phyloP scores from a whole-genome alignment of 2,113 vertebrate genomes.

The Manacus vitellinus region DNA sequence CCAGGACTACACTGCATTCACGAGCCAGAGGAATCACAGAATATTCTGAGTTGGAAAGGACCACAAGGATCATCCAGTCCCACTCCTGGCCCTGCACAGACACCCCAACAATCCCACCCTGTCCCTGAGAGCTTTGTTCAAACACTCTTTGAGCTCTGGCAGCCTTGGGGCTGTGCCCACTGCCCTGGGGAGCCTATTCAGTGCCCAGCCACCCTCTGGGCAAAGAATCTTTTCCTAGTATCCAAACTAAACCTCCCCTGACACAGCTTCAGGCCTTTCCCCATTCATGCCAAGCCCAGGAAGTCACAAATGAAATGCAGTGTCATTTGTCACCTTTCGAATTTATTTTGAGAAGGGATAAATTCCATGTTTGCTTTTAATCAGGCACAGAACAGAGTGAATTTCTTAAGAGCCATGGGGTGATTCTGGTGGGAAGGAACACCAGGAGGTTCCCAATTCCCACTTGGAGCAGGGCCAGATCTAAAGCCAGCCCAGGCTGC shows the following conservation, averaged over 20 bases:
- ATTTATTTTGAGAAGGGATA: background rate
- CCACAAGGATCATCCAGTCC: background rate
- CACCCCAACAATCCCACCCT: background rate
- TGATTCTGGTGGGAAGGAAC: background rate
- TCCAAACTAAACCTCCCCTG: background rate
- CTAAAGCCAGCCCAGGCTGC: background rate
- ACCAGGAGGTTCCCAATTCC: background rate
- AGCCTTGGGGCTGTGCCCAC: rapidly evolving
- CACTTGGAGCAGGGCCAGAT: background rate
- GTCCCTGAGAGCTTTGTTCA: rapidly evolving
- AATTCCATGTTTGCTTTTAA: background rate
- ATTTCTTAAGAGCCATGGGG: background rate
- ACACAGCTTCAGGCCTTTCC: background rate
- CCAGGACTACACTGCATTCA: rapidly evolving
- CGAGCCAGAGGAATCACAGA: background rate
- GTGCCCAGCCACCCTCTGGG: background rate
- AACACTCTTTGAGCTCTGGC: background rate
- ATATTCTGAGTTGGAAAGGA: background rate
- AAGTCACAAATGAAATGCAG: background rate
- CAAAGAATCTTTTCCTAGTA: rapidly evolving
- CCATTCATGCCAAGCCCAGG: background rate
- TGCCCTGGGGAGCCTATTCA: background rate
- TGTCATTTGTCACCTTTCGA: background rate
- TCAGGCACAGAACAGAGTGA: rapidly evolving
- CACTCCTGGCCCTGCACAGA: background rate